Evolutionary conservation across 2,797 vertebrate species (phyloP).

Genomic region (Parambassis ranga): DNA sequence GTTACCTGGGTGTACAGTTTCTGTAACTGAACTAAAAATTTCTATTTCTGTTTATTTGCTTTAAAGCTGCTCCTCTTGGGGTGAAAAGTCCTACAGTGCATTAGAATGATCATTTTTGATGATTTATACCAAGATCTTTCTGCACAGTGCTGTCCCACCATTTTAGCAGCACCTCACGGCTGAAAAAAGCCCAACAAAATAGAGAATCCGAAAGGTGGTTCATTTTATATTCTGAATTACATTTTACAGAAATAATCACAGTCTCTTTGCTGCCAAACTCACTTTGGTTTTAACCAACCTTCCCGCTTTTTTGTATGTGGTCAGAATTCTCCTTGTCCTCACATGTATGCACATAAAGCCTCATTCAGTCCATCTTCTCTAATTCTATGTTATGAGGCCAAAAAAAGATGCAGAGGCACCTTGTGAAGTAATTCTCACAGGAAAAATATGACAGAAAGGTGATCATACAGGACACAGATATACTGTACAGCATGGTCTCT

Average conservation of each 20-base stretch:
- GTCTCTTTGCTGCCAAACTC: too few relatives aligned
- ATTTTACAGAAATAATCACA: not conserved
- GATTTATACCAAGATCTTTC: conserved; percentile 68
- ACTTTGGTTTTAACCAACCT: conserved; percentile 18
- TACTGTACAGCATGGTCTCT: conserved; percentile 8
- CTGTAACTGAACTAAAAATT: not conserved
- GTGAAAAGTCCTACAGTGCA: not conserved
- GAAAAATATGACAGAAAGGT: conserved; percentile 45
- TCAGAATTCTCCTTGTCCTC: conserved; percentile 37
- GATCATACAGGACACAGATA: conserved; percentile 18
- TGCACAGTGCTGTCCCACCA: conserved; percentile 57
- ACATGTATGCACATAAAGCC: conserved; percentile 46
- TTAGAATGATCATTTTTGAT: conserved; percentile 65
- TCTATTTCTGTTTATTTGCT: not conserved
- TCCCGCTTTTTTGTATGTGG: conserved; percentile 29
- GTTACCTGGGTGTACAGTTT: too few relatives aligned
- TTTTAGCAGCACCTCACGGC: conserved; percentile 22
- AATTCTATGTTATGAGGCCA: conserved; percentile 50
- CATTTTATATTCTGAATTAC: not conserved
- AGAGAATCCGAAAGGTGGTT: not conserved
- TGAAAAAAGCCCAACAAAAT: not conserved
- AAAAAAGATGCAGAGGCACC: conserved; percentile 40
- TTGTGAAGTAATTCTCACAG: conserved; percentile 42
- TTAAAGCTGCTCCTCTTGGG: too few relatives aligned
- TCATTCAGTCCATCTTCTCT: conserved; percentile 34